Base-by-base conservation (phyloP, 2,797 vertebrate species). In the Alauda arvensis region DNA sequence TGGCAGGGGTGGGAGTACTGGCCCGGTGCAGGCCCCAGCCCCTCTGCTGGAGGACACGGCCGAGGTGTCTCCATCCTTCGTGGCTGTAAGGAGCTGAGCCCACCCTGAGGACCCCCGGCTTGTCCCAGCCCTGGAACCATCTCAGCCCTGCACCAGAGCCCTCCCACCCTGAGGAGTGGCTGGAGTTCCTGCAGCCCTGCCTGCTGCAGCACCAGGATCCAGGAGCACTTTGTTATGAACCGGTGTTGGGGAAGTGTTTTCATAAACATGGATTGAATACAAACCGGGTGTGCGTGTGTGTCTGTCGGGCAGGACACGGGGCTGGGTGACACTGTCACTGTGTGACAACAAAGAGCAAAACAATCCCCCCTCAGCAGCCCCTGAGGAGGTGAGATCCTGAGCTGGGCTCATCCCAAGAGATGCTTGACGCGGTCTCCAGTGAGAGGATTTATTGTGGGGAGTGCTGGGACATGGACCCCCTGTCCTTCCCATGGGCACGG, bases 101-200 rank as follows among this genome's bases (percentile, higher is more conserved):
- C 7, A 5, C 37, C 48, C 55, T 2, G n/a, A 45, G 45, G 18
- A 15, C 0, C 13, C 61, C 14, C 12, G 5, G 51, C 29, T 25
- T 5, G 7, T 3, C 9, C 20, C 40, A 34, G 19, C 37, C 34
- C 52, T 4, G 43, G 17, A 49, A 5, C 29, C 56, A 29, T 4
- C 14, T n/a, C 28, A 17, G 43, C 33, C 33, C 42, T 0, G 29
- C 52, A 28, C 13, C 53, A 12, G 37, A 24, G 15, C 63, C 51
- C 2, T 9, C 67, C 59, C 9, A 2, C 24, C 17, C 39, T 23
- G 29, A 2, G 1, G 49, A 14, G 29, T 2, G 46, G 15, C 40
- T 14, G 4, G 7, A 23, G 42, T 6, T 18, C 53, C 43, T 3
- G 13, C 0, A 1, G 55, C 48, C 28, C 24, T 0, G 0, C 1